These are phyloP conservation scores for Leucophenga maculata DNA, from an alignment of 2,888 invertebrate genomes.

Conservation along the genomic window DNA sequence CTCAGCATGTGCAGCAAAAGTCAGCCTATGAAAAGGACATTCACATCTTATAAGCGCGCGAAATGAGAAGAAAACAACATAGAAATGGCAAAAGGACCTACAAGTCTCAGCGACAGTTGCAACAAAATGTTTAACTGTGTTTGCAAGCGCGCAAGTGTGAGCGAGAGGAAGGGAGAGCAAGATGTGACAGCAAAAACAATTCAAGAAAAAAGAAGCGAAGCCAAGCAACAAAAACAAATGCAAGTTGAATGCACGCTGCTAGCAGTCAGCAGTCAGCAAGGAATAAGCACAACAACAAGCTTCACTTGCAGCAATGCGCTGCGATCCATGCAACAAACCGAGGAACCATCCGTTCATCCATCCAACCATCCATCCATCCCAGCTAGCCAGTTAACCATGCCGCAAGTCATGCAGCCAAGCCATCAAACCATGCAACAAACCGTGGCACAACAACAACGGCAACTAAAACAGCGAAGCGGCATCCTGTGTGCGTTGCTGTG, in stretches of 20 bases:
- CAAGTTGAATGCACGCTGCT: conserved; percentile 59
- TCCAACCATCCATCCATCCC: background rate
- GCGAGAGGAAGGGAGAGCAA: background rate
- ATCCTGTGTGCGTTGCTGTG: too few species aligned
- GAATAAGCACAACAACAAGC: too few species aligned
- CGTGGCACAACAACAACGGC: background rate
- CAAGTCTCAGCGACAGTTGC: conserved; percentile 4
- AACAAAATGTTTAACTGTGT: background rate
- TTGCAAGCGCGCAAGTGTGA: background rate
- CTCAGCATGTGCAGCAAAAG: too few species aligned
- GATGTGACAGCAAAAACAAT: conserved; percentile 17
- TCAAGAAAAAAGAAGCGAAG: conserved; percentile 7
- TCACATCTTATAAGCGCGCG: conserved; percentile 50
- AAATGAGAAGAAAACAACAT: conserved; percentile 32
- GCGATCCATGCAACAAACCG: conserved; percentile 1
- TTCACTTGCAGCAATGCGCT: conserved; percentile 17
- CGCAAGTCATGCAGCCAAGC: background rate
- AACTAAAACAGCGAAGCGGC: too few species aligned
- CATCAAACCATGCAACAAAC: background rate
- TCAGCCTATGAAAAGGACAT: conserved; percentile 55
- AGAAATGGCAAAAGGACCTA: conserved; percentile 31
- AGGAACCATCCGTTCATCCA: background rate
- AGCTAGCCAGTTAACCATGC: background rate
- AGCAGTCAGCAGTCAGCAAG: too few species aligned
- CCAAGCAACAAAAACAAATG: conserved; percentile 25